Percentiles rank a stretch among this genome's conserved stretches.
phyloP scores from a whole-genome alignment of 2,113 vertebrate species.

The Anguilla rostrata region DNA sequence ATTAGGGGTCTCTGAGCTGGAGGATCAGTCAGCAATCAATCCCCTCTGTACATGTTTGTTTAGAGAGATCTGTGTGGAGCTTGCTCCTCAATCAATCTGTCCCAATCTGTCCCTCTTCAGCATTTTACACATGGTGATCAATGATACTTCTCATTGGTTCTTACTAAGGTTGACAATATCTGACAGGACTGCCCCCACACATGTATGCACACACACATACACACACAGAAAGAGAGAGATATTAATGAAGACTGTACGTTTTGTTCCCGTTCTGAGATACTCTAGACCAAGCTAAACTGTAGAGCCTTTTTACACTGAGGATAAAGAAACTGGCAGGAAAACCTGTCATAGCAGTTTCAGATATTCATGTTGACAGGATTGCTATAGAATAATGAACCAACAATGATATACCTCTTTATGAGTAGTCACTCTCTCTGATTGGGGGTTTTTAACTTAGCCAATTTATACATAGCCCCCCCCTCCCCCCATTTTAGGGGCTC shows the following conservation, averaged over 20 bases:
- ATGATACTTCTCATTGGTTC: constrained; percentile 12
- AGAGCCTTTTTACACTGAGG: neutral
- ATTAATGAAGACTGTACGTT: neutral
- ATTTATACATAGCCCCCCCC: no score
- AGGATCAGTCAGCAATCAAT: constrained; percentile 11
- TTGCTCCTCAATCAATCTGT: constrained; percentile 29
- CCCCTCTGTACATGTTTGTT: constrained; percentile 33
- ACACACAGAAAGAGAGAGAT: neutral
- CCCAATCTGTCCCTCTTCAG: constrained; percentile 24
- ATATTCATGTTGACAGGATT: neutral
- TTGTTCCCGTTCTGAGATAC: neutral
- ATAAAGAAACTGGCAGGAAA: neutral
- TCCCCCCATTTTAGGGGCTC: no score
- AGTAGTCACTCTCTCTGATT: no score
- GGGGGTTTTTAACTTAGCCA: no score
- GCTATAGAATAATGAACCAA: neutral
- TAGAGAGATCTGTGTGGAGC: constrained; percentile 24
- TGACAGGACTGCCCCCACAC: neutral
- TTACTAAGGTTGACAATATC: neutral
- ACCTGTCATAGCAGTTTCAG: neutral
- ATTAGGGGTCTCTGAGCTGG: neutral
- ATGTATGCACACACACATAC: neutral
- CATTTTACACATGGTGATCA: constrained; percentile 16
- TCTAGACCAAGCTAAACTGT: neutral
- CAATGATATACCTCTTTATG: no score